phyloP scores from a whole-genome alignment of 2,113 vertebrate genomes.

The Hucho hucho region DNA sequence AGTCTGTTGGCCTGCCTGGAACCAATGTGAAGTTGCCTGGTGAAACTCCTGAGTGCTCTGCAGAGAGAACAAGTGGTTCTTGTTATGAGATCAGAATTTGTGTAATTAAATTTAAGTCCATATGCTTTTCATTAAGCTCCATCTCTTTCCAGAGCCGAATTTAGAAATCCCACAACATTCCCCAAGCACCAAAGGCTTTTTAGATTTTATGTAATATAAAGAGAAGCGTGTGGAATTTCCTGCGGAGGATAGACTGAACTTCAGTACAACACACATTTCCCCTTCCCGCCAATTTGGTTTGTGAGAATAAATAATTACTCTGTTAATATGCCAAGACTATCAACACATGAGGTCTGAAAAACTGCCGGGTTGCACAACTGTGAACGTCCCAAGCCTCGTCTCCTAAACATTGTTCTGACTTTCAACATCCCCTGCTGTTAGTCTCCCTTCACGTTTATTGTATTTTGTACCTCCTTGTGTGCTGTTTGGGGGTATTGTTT shows the following conservation, averaged over 20 bases:
- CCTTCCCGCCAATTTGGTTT: neutral
- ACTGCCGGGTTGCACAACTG: neutral
- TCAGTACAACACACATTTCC: neutral
- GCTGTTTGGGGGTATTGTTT: neutral
- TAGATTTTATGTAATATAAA: conserved; percentile 6
- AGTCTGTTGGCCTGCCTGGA: neutral
- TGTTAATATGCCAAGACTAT: neutral
- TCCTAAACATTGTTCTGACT: too few relatives aligned
- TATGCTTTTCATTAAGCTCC: conserved; percentile 66
- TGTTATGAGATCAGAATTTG: conserved; percentile 59
- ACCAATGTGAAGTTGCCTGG: neutral
- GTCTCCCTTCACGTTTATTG: neutral
- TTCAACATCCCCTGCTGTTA: neutral
- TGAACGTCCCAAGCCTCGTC: neutral
- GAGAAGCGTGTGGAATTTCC: conserved; percentile 2
- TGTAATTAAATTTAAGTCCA: conserved; percentile 59
- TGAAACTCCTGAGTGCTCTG: neutral
- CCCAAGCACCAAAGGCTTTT: conserved; percentile 16
- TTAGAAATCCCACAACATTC: conserved; percentile 24
- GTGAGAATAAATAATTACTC: neutral
- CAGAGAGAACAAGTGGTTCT: conserved; percentile 61
- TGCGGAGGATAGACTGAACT: conserved; percentile 2
- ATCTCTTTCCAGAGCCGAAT: conserved; percentile 23
- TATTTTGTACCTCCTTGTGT: neutral
- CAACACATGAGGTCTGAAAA: neutral